A percentile compares a stretch with the other conserved stretches of the same genome.
Evolutionary conservation across 2,888 invertebrate species (phyloP).

Genomic region (Amaurobius ferox): DNA sequence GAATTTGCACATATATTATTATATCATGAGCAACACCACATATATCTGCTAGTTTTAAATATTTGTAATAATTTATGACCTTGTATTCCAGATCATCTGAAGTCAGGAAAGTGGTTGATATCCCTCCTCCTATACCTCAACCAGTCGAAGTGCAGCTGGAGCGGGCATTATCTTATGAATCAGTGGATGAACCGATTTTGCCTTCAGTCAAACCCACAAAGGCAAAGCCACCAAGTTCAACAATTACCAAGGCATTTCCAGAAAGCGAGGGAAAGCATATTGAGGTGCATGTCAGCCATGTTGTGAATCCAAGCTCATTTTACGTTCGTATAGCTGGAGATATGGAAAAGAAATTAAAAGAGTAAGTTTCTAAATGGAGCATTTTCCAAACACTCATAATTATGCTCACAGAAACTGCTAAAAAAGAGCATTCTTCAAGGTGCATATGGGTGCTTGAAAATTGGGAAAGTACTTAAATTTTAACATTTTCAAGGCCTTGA

Average conservation of each 20-base stretch:
- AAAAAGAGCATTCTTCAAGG: too few species aligned
- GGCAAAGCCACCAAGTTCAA: not conserved
- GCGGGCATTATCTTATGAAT: not conserved
- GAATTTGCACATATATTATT: too few species aligned
- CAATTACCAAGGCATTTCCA: not conserved
- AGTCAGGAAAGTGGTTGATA: not conserved
- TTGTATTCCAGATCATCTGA: constrained; percentile 17
- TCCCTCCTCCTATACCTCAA: not conserved
- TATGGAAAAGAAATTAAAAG: constrained; percentile 29
- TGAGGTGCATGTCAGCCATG: constrained; percentile 74
- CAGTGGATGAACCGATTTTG: not conserved
- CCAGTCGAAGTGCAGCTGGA: not conserved
- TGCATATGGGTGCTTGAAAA: too few species aligned
- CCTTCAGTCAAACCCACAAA: not conserved
- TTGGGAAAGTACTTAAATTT: too few species aligned
- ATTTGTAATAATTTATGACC: not conserved
- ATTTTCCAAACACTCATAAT: too few species aligned
- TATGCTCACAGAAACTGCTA: too few species aligned
- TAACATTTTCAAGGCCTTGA: too few species aligned
- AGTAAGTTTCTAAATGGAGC: too few species aligned
- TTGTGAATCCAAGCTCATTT: constrained; percentile 77
- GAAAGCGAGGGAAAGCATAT: constrained; percentile 9
- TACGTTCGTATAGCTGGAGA: constrained; percentile 80
- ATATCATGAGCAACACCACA: too few species aligned
- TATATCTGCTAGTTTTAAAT: not conserved